Conservation (phyloP, 2,888 invertebrate species). For the Melangyna quadrimaculata region DNA sequence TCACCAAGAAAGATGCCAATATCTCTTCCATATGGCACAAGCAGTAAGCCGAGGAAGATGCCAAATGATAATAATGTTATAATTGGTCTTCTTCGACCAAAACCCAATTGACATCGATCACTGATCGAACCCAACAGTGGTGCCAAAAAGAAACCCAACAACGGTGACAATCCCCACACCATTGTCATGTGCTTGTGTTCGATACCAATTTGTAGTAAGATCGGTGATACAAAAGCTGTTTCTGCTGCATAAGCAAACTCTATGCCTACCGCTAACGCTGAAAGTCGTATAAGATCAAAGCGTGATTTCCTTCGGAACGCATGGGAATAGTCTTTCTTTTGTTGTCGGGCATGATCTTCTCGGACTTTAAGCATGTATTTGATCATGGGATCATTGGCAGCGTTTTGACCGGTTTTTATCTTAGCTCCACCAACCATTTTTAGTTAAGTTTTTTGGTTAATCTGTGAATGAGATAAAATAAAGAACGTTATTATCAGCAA, state of each 20-base stretch:
- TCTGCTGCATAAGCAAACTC: slow-evolving; percentile 87
- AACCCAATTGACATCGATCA: slow-evolving; percentile 82
- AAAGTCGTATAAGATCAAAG: slow-evolving; percentile 78
- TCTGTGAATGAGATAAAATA: not conserved
- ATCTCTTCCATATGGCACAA: slow-evolving; percentile 84
- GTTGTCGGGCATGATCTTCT: slow-evolving; percentile 79
- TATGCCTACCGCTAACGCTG: slow-evolving; percentile 82
- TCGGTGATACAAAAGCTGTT: slow-evolving; percentile 86
- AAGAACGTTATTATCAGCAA: not conserved
- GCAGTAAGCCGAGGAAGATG: slow-evolving; percentile 83
- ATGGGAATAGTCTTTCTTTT: slow-evolving; percentile 80
- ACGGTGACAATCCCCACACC: slow-evolving; percentile 81
- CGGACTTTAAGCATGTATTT: slow-evolving; percentile 79
- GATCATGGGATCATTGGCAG: slow-evolving; percentile 79
- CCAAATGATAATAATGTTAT: slow-evolving; percentile 83
- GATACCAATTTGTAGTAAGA: slow-evolving; percentile 84
- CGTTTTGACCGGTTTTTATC: slow-evolving; percentile 73
- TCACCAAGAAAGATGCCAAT: slow-evolving; percentile 83
- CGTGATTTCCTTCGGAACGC: slow-evolving; percentile 80
- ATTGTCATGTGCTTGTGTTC: slow-evolving; percentile 84
- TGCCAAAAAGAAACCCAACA: slow-evolving; percentile 80
- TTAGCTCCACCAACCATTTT: slow-evolving; percentile 79
- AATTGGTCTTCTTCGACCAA: slow-evolving; percentile 84
- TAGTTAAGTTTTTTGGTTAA: not conserved
- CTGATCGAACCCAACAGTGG: slow-evolving; percentile 83